Base-by-base conservation (phyloP, 2,888 invertebrate species). In the Hydrotaea cyrtoneurina region DNA sequence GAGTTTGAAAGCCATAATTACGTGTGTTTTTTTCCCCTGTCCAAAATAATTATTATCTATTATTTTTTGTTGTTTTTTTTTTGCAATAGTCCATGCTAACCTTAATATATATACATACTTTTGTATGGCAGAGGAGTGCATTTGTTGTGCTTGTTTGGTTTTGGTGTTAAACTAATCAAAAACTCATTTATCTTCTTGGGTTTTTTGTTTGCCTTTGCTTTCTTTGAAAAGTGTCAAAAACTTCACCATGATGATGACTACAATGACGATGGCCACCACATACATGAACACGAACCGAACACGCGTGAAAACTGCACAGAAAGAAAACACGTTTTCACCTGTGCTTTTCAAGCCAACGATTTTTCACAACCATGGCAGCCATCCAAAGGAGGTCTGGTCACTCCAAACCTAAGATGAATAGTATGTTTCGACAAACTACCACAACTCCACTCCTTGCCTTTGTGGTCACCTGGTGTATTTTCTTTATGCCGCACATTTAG, bases 191-290 rank as follows among this genome's bases (percentile, higher is more conserved):
- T 84, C 80, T 78, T 72, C 21, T 72, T 59, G 36, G 19, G 57
- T 64, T 21, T 8, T 50, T 66, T 50, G 2, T 71, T 39, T 31
- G 31, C 31, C 31, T 31, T 31, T 23, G 43, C 46, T 46, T 66
- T 66, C 23, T 74, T 83, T 80, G 74, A 72, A 83, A 75, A 81
- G 78, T 84, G 78, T 81, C 76, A 81, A 81, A 81, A 81, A 77
- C 69, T 75, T 21, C 23, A 15, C 50, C 36, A 43, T 69, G 66
- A 62, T 80, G 53, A 72, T 72, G 78, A 84, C 72, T 53, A 75
- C 73, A n/a, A n/a, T 71, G 50, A 71, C n/a, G 43, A 79, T 55
- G 71, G 11, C 64, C 62, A 23, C 10, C 19, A 55, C 39, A 46
- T 7, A 21, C 23, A 15, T 26, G 59, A 59, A 46, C n/a, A 66